phyloP scores from a whole-genome alignment of 2,113 vertebrate species.

The Aythya baeri region DNA sequence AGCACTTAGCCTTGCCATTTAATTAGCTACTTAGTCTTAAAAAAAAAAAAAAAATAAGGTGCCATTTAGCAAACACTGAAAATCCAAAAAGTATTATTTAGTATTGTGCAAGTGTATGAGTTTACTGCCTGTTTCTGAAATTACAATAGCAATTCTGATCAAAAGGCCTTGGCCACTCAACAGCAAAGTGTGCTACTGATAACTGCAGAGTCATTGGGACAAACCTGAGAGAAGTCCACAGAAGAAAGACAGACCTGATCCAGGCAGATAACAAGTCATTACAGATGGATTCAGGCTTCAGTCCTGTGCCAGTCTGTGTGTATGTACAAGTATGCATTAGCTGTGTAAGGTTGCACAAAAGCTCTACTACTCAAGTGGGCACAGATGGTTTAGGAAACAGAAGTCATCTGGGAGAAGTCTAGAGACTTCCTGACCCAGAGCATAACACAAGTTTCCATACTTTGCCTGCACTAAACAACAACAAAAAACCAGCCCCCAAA shows the following conservation, averaged over 20 bases:
- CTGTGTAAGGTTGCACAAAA: not conserved
- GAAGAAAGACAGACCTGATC: not conserved
- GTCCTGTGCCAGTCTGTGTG: not conserved
- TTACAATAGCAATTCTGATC: not conserved
- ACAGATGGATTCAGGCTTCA: not conserved
- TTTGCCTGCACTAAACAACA: not conserved
- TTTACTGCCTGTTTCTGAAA: not conserved
- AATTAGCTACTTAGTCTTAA: constrained; percentile 31
- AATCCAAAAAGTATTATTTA: not conserved
- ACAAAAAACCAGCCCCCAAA: not conserved
- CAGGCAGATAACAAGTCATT: not conserved
- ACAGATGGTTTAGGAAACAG: not conserved
- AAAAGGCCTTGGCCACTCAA: not conserved
- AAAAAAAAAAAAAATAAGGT: constrained; percentile 39
- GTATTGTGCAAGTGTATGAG: fast-evolving
- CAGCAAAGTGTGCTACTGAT: not conserved
- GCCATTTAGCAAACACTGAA: not conserved
- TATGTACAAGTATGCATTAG: not conserved
- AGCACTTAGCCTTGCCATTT: not conserved
- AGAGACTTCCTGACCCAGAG: not conserved
- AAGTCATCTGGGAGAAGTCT: not conserved
- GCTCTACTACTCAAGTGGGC: not conserved
- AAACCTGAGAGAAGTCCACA: not conserved
- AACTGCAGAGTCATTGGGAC: not conserved
- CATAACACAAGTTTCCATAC: not conserved